phyloP scores from a whole-genome alignment of 2,113 vertebrate species.

The Isichthys henryi region DNA sequence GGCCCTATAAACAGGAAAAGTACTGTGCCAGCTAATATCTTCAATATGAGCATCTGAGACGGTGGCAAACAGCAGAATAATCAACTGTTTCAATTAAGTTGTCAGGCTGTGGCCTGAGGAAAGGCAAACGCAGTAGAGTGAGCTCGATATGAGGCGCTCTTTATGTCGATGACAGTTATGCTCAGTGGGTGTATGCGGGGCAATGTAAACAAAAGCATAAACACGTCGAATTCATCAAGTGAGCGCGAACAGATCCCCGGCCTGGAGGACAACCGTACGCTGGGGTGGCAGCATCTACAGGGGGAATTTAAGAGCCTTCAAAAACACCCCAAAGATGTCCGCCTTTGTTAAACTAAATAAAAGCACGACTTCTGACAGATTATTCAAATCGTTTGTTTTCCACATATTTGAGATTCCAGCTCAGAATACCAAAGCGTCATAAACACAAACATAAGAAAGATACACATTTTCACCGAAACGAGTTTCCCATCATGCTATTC shows the following conservation, averaged over 20 bases:
- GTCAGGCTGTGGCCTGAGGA: slow-evolving; percentile 28
- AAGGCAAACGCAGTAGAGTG: slow-evolving; percentile 27
- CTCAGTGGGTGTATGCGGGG: slow-evolving; percentile 14
- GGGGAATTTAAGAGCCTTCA: background rate
- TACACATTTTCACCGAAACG: background rate
- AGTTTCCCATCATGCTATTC: background rate
- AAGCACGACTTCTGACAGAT: background rate
- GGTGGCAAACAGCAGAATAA: slow-evolving; percentile 25
- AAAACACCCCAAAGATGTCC: background rate
- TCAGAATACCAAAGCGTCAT: background rate
- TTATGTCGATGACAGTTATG: slow-evolving; percentile 18
- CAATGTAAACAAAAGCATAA: slow-evolving; percentile 1
- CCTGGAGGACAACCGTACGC: background rate
- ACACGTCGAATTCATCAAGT: background rate
- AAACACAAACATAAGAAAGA: background rate
- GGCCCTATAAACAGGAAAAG: background rate
- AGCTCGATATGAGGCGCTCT: slow-evolving; percentile 22
- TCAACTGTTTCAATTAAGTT: slow-evolving; percentile 35
- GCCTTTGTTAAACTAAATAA: background rate
- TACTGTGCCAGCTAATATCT: background rate
- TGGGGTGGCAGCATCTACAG: background rate
- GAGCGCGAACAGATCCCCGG: background rate
- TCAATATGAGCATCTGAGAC: background rate
- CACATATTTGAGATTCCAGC: background rate
- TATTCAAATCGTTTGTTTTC: background rate